phyloP scores from a whole-genome alignment of 1,140 invertebrate genomes.

The Brachionus plicatilis region DNA sequence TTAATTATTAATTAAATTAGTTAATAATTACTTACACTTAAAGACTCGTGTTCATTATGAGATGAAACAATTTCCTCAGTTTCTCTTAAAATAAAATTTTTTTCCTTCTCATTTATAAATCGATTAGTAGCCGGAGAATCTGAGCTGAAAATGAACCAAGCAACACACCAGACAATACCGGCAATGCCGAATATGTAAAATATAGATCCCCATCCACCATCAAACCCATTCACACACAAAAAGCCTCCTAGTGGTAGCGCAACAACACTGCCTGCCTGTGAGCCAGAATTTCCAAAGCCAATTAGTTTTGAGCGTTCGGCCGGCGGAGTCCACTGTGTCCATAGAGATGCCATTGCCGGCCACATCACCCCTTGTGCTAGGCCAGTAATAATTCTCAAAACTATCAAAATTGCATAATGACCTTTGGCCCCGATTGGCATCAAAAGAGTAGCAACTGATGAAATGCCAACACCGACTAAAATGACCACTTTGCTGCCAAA shows the following conservation, averaged over 20 bases:
- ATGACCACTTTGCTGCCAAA: slow-evolving; percentile 53
- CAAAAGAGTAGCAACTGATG: slow-evolving; percentile 19
- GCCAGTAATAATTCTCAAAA: slow-evolving; percentile 28
- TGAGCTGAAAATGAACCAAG: slow-evolving; percentile 49
- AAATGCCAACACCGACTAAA: slow-evolving; percentile 37
- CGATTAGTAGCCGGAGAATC: slow-evolving; percentile 48
- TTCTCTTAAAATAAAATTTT: slow-evolving; percentile 49
- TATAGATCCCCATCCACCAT: slow-evolving; percentile 37
- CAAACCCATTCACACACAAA: slow-evolving; percentile 26
- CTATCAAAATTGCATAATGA: slow-evolving; percentile 8
- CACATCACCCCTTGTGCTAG: slow-evolving; percentile 43
- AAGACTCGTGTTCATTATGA: slow-evolving; percentile 26
- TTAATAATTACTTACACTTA: slow-evolving; percentile 2
- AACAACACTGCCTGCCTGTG: slow-evolving; percentile 37
- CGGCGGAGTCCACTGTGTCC: slow-evolving; percentile 50
- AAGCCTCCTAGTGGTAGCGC: slow-evolving; percentile 28
- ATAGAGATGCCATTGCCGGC: slow-evolving; percentile 46
- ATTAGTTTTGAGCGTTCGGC: slow-evolving; percentile 47
- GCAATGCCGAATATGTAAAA: slow-evolving; percentile 43
- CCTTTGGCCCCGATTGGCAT: not conserved
- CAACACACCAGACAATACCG: slow-evolving; percentile 50
- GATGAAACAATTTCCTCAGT: slow-evolving; percentile 33
- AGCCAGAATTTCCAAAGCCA: slow-evolving; percentile 47
- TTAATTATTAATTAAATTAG: not conserved
- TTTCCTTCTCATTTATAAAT: slow-evolving; percentile 47